These are phyloP conservation scores for Melanotaenia maccullochi DNA, from an alignment of 2,797 vertebrate species.

Conservation along the genomic window DNA sequence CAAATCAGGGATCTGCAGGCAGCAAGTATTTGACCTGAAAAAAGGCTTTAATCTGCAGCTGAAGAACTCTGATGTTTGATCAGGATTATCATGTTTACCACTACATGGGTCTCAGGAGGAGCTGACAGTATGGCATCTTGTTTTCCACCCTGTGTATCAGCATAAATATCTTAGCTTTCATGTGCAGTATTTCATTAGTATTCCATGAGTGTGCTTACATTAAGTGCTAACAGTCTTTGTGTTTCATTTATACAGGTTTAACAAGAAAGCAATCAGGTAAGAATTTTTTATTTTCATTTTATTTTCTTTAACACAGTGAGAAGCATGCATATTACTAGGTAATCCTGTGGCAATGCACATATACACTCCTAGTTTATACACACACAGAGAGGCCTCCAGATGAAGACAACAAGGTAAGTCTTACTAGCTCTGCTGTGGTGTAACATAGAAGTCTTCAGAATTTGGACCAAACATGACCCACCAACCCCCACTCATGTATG, in stretches of 20 bases:
- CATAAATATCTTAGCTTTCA: constrained; percentile 21
- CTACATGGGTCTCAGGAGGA: constrained; percentile 44
- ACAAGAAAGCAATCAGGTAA: constrained; percentile 97
- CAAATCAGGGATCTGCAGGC: constrained; percentile 49
- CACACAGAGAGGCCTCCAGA: constrained; percentile 30
- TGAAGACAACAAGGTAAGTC: constrained; percentile 51
- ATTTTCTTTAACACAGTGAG: neutral
- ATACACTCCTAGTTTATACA: constrained; percentile 25
- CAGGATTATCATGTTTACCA: constrained; percentile 78
- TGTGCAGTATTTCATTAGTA: constrained; percentile 5
- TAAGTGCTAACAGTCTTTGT: constrained; percentile 39
- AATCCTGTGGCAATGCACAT: constrained; percentile 18
- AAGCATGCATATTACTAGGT: constrained; percentile 5
- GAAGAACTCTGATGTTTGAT: constrained; percentile 70
- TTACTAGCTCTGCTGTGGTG: constrained; percentile 52
- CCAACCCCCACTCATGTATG: constrained; percentile 34
- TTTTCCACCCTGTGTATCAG: constrained; percentile 31
- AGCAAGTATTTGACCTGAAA: constrained; percentile 74
- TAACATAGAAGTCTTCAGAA: constrained; percentile 72
- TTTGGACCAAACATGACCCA: constrained; percentile 64
- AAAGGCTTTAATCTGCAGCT: constrained; percentile 77
- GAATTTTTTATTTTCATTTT: constrained; percentile 46
- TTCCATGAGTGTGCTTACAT: constrained; percentile 11
- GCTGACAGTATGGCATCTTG: constrained; percentile 43
- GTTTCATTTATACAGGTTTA: constrained; percentile 88